Conservation (phyloP, 2,113 vertebrate species). For the Clarias magur region DNA sequence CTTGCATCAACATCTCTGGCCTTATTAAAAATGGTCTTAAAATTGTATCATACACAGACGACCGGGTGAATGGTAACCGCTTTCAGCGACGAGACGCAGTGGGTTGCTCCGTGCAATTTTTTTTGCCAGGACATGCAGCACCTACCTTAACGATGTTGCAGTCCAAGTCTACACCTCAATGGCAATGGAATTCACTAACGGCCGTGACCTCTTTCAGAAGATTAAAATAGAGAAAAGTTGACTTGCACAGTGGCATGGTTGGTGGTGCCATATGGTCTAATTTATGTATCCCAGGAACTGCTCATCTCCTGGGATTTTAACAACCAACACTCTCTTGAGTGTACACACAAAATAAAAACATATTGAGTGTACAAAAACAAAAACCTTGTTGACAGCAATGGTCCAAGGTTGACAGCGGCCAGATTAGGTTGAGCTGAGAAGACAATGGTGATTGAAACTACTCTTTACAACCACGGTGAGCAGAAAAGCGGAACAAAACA, state of each 20-base stretch:
- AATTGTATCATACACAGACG: too few relatives aligned
- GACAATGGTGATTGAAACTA: background rate
- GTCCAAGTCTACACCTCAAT: too few relatives aligned
- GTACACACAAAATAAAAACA: background rate
- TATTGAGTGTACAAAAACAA: background rate
- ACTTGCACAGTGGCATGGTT: background rate
- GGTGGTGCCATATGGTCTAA: background rate
- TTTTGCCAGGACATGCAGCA: too few relatives aligned
- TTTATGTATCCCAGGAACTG: background rate
- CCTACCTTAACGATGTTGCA: too few relatives aligned
- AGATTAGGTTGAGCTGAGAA: background rate
- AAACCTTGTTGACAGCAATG: background rate
- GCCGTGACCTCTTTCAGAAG: background rate
- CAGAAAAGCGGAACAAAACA: background rate
- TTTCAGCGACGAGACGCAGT: too few relatives aligned
- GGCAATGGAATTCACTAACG: too few relatives aligned
- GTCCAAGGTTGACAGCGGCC: too few relatives aligned
- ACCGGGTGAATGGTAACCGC: too few relatives aligned
- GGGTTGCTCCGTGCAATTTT: too few relatives aligned
- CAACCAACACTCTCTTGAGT: background rate
- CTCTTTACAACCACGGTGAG: background rate
- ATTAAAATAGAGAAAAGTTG: background rate
- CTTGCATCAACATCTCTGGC: too few relatives aligned
- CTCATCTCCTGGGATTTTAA: background rate
- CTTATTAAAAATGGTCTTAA: too few relatives aligned